These are phyloP conservation scores for Gnatocerus cornutus DNA, from an alignment of 2,888 invertebrate genomes.

Conservation along the genomic window DNA sequence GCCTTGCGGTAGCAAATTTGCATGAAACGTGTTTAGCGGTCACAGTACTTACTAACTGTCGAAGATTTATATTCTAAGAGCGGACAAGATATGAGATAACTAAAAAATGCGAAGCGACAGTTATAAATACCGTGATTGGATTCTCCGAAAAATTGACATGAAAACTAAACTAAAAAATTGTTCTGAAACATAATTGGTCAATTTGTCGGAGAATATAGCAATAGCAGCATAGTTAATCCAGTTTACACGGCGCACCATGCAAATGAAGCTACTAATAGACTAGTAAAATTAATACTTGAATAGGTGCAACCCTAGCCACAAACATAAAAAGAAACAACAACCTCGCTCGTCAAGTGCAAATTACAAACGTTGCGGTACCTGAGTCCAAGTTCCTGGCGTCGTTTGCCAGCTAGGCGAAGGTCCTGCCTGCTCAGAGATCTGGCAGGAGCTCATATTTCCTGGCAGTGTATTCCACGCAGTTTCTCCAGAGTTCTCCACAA, in stretches of 20 bases:
- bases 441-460: conserved; percentile 77
- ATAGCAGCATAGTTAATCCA: conserved; percentile 26
- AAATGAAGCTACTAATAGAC: conserved; percentile 43
- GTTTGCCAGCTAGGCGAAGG: conserved; percentile 67
- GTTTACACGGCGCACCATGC: conserved; percentile 39
- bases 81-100: too few species aligned
- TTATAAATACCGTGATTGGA: conserved; percentile 3
- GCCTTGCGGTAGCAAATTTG: conserved; percentile 19
- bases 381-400: conserved; percentile 67
- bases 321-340: conserved; percentile 33
- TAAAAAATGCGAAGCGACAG: neutral
- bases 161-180: too few species aligned
- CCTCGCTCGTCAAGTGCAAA: conserved; percentile 44
- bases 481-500: conserved; percentile 71
- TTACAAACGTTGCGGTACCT: conserved; percentile 71
- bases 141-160: conserved; percentile 12
- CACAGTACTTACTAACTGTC: conserved; percentile 1
- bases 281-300: conserved; percentile 44
- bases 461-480: conserved; percentile 79
- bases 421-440: conserved; percentile 74
- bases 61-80: neutral
- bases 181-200: neutral
- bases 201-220: conserved; percentile 1
- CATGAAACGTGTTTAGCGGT: conserved; percentile 8
- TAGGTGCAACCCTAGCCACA: conserved; percentile 41